Evolutionary conservation across 2,797 vertebrate genomes (phyloP), one percentile per base, ranked within the genome.

Genomic region (Leptoclinus maculatus): DNA sequence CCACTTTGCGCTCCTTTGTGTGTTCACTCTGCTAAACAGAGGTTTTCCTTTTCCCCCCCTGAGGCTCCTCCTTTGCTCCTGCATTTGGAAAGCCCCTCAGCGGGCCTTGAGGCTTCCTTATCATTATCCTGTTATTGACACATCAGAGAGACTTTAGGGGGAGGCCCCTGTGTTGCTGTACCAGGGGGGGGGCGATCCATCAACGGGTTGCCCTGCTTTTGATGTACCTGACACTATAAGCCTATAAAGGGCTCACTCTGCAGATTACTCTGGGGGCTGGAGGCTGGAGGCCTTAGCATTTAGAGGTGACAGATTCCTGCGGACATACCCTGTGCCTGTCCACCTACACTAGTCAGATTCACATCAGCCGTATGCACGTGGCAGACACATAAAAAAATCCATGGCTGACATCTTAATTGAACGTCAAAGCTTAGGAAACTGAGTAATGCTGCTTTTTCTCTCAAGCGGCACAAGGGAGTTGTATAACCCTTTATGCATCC

Each of bases 271-370:
- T 76, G 81, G 80, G 85, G 80, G 84, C 81, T 75, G 45, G n/a
- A n/a, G n/a, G n/a, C n/a, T 29, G 3, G 74, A 82, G 87, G 85
- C 68, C 87, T 84, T 90, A 92, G 86, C 91, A 92, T 92, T 92
- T 91, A 90, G 78, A 89, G 83, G 75, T 79, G 83, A 93, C 92
- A 90, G 91, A 94, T 94, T 93, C 87, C 87, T 87, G 88, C 73
- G 71, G 81, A 90, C 90, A 90, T 71, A 74, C 78, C 58, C 86
- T 56, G 78, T 62, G 85, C 73, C 77, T 90, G 85, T 93, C 90
- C 90, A 80, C 93, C 92, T 86, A 90, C 89, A 74, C 90, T 25
- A 66, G 74, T 74, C 80, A 76, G 66, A 71, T 80, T 79, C 67
- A 74, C 88, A 76, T 89, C 88, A 89, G 75, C 71, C 74, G 64